Evolutionary conservation across 2,113 vertebrate species (phyloP).

Genomic region (Catharus minimus): DNA sequence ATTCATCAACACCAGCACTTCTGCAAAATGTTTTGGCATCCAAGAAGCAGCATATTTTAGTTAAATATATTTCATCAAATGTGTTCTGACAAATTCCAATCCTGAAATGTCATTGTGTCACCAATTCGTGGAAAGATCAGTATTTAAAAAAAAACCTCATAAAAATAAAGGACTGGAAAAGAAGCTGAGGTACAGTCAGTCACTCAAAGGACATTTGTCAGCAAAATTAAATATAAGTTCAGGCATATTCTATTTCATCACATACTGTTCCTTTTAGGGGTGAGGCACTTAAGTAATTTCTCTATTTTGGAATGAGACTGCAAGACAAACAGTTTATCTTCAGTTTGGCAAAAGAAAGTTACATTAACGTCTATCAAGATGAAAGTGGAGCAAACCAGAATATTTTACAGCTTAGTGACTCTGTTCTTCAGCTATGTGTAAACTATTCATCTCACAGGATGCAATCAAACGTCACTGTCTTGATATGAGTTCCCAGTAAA

Average conservation of each 20-base stretch:
- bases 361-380: constrained; percentile 24
- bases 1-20: constrained; percentile 1
- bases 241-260: constrained; percentile 46
- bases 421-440: neutral
- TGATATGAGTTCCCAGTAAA: neutral
- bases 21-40: neutral
- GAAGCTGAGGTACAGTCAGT: constrained; percentile 3
- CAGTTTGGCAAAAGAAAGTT: constrained; percentile 30
- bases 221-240: constrained; percentile 52
- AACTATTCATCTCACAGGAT: neutral
- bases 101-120: constrained; percentile 31
- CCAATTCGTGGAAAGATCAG: constrained; percentile 7
- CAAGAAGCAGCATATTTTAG: constrained; percentile 10
- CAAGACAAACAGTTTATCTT: constrained; percentile 42
- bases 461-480: neutral
- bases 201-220: constrained; percentile 23
- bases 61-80: constrained; percentile 29
- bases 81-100: constrained; percentile 8
- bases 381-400: neutral
- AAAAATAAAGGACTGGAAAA: constrained; percentile 40
- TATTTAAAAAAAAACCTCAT: neutral
- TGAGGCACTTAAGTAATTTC: constrained; percentile 28
- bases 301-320: constrained; percentile 25
- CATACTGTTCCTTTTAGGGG: constrained; percentile 46
- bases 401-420: neutral